These are phyloP conservation scores for Drosophila formosana DNA, from an alignment of 2,888 invertebrate genomes.

Conservation along the genomic window DNA sequence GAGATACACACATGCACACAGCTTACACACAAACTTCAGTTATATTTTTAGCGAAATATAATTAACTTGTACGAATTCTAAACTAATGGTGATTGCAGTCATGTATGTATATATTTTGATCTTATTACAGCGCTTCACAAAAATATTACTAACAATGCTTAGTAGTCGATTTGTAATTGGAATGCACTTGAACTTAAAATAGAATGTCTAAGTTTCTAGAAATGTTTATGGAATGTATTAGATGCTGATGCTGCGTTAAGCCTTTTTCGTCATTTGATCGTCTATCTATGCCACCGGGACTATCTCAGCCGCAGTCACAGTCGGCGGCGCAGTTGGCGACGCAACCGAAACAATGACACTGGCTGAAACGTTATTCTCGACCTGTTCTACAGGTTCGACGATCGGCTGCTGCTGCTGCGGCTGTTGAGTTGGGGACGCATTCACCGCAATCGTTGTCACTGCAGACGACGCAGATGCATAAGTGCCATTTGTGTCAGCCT, in stretches of 20 bases:
- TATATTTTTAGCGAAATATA: neutral
- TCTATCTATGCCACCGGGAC: conserved; percentile 68
- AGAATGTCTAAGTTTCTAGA: conserved; percentile 26
- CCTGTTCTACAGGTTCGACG: conserved; percentile 81
- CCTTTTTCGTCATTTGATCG: conserved; percentile 38
- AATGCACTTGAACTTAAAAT: conserved; percentile 42
- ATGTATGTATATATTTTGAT: conserved; percentile 46
- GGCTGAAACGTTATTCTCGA: conserved; percentile 75
- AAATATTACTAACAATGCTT: conserved; percentile 44
- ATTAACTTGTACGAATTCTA: neutral
- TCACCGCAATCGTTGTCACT: conserved; percentile 73
- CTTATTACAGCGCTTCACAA: conserved; percentile 27
- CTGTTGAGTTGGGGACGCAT: conserved; percentile 48
- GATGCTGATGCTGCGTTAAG: conserved; percentile 44
- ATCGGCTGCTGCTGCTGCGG: conserved; percentile 42
- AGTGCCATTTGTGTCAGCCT: conserved; percentile 62
- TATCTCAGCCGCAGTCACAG: conserved; percentile 46
- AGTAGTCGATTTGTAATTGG: conserved; percentile 26
- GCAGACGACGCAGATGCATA: conserved; percentile 52
- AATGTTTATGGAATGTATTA: conserved; percentile 53
- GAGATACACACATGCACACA: neutral
- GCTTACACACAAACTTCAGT: conserved; percentile 1
- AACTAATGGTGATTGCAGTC: conserved; percentile 5
- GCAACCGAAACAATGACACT: conserved; percentile 69
- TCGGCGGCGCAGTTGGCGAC: conserved; percentile 36